A percentile compares a stretch with the other conserved stretches of the same genome.
phyloP scores from a whole-genome alignment of 1,140 invertebrate species.

The Pseudomyrmex sp. region DNA sequence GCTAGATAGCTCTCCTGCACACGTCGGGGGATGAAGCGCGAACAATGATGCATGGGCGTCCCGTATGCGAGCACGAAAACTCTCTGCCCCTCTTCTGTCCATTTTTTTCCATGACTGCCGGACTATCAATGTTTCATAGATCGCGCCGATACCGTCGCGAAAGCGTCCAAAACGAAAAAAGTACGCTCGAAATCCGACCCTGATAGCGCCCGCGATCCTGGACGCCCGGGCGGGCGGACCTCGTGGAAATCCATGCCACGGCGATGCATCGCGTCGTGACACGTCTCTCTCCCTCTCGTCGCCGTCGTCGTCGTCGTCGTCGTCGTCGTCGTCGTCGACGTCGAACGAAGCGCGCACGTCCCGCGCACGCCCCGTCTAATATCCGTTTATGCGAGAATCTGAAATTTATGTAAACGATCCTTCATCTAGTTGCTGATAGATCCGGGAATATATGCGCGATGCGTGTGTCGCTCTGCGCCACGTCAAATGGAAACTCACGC shows the following conservation, averaged over 20 bases:
- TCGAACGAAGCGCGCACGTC: slow-evolving; percentile 20
- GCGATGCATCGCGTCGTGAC: slow-evolving; percentile 14
- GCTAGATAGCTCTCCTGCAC: slow-evolving; percentile 40
- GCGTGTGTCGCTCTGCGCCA: slow-evolving; percentile 41
- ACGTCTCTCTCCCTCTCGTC: neutral
- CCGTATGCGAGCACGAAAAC: slow-evolving; percentile 69
- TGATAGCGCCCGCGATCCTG: slow-evolving; percentile 54
- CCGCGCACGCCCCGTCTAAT: slow-evolving; percentile 62
- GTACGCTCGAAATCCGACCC: slow-evolving; percentile 62
- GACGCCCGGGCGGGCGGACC: neutral
- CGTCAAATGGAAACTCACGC: slow-evolving; percentile 51
- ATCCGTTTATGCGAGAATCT: slow-evolving; percentile 56
- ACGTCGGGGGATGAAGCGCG: slow-evolving; percentile 67
- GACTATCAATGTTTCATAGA: slow-evolving; percentile 76
- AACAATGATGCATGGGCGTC: slow-evolving; percentile 71
- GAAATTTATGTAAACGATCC: slow-evolving; percentile 63
- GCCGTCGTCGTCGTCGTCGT: too few species aligned
- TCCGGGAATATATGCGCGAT: slow-evolving; percentile 54
- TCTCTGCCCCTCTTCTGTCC: slow-evolving; percentile 66
- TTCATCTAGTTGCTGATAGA: slow-evolving; percentile 54
- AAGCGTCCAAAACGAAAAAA: slow-evolving; percentile 62
- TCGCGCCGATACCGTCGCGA: slow-evolving; percentile 63
- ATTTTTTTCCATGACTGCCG: slow-evolving; percentile 60
- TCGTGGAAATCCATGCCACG: slow-evolving; percentile 46
- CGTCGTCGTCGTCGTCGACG: too few species aligned